Conservation (phyloP, 2,113 vertebrate genomes). For the Mus pahari region DNA sequence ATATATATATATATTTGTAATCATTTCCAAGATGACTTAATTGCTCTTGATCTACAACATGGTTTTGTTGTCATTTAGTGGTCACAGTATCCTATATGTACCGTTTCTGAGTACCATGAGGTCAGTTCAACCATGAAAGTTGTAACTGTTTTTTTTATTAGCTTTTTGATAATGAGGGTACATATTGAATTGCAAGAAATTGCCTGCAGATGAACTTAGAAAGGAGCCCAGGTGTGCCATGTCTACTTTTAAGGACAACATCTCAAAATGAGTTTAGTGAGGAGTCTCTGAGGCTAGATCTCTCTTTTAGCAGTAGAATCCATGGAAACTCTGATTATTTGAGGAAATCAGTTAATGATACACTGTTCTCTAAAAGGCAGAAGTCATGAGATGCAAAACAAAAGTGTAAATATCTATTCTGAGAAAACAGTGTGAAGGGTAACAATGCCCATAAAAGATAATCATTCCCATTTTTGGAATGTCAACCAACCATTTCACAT, state of each 20-base stretch:
- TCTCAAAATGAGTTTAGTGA: background rate
- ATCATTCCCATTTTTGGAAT: background rate
- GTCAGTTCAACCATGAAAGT: background rate
- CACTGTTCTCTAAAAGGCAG: background rate
- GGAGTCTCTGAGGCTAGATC: background rate
- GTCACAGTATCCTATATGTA: background rate
- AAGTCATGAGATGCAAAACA: background rate
- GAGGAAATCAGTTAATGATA: background rate
- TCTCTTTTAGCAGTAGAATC: background rate
- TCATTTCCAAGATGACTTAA: background rate
- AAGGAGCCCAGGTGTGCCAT: background rate
- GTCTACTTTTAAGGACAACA: background rate
- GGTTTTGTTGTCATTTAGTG: background rate
- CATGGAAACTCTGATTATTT: background rate
- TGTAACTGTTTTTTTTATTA: background rate
- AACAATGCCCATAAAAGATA: background rate
- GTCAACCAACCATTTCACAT: background rate
- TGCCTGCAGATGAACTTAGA: background rate
- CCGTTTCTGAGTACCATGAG: background rate
- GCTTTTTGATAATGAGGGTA: background rate
- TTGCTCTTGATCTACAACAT: background rate
- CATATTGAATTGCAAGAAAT: background rate
- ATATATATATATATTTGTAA: too few relatives aligned
- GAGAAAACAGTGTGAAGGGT: slow-evolving; percentile 6
- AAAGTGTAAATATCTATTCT: background rate